These are phyloP conservation scores for Syngnathus floridae DNA, from an alignment of 2,113 vertebrate species.

Conservation along the genomic window DNA sequence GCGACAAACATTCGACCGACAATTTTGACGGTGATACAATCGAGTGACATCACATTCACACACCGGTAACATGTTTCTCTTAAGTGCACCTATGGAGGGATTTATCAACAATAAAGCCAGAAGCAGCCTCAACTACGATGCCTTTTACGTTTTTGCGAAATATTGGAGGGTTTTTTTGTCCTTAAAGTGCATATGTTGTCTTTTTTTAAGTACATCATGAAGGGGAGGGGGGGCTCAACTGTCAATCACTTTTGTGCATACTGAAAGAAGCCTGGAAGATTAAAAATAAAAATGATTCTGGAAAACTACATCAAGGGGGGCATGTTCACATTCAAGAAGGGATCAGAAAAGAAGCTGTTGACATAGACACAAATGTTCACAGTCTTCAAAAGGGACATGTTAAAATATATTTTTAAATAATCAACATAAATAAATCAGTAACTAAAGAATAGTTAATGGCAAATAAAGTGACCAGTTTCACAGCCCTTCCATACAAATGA, in stretches of 20 bases:
- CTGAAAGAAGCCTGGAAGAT: constrained; percentile 22
- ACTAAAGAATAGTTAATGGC: constrained; percentile 31
- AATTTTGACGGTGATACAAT: constrained; percentile 16
- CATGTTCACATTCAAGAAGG: constrained; percentile 38
- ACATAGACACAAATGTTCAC: constrained; percentile 39
- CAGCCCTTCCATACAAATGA: constrained; percentile 35
- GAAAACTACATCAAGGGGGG: constrained; percentile 11
- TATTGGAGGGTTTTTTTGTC: constrained; percentile 22
- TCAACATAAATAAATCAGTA: constrained; percentile 35
- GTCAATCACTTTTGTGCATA: constrained; percentile 23
- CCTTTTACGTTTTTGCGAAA: constrained; percentile 8
- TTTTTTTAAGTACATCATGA: constrained; percentile 20
- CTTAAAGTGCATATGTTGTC: constrained; percentile 51
- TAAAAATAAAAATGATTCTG: constrained; percentile 1
- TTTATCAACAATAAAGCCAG: constrained; percentile 10
- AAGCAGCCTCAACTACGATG: neutral
- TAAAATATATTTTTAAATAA: constrained; percentile 45
- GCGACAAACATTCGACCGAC: constrained; percentile 13
- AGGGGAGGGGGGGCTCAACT: constrained; percentile 21
- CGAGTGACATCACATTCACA: constrained; percentile 4
- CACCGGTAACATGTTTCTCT: constrained; percentile 16
- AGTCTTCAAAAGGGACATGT: constrained; percentile 36
- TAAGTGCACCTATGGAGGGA: constrained; percentile 12
- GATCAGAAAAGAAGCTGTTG: constrained; percentile 10
- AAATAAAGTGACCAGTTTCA: constrained; percentile 53